Evolutionary conservation across 2,797 vertebrate species (phyloP), one percentile per base, ranked within the genome.

Genomic region (Enteromius unitaeniatus): DNA sequence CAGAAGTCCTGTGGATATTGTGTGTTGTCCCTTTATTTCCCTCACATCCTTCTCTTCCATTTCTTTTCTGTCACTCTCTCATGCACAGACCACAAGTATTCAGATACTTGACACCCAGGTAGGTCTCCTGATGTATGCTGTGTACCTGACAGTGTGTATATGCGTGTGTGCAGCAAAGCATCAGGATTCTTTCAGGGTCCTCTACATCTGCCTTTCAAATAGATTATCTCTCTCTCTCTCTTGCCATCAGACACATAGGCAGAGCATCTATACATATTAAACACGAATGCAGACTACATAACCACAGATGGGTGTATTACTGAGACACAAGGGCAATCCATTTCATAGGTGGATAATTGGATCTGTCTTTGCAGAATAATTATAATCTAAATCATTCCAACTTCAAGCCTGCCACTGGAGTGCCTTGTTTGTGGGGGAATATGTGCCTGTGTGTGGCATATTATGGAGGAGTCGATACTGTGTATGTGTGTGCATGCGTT

Each of bases 331-430:
- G 76, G 51, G 69, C 76, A 78, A 74, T 88, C 79, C 45, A 65
- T 88, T 85, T 85, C 81, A 78, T 47, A 28, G 82, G 55, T 79
- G 65, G 28, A 91, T 93, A 93, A 94, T 91, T 94, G 91, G 92
- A 93, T 91, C 91, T 17, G 92, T 92, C 90, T 93, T 89, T 89
- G 88, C 90, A 89, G 90, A 88, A 88, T 94, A 93, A 94, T 94
- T 94, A 92, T 90, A 91, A 92, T 87, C 89, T 93, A 93, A 94
- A 94, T 94, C 91, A 93, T 91, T 90, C 75, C 70, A 84, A 88
- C 77, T 67, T 77, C 74, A 58, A 83, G 31, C 55, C 84, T 81
- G 77, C 65, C 85, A 75, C 69, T 74, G 15, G 40, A 81, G 55
- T 88, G 89, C 87, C 84, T 86, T 84, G 85, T 84, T 88, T 89